Conservation (phyloP, 1,140 invertebrate genomes). For the Laupala kohalensis region DNA sequence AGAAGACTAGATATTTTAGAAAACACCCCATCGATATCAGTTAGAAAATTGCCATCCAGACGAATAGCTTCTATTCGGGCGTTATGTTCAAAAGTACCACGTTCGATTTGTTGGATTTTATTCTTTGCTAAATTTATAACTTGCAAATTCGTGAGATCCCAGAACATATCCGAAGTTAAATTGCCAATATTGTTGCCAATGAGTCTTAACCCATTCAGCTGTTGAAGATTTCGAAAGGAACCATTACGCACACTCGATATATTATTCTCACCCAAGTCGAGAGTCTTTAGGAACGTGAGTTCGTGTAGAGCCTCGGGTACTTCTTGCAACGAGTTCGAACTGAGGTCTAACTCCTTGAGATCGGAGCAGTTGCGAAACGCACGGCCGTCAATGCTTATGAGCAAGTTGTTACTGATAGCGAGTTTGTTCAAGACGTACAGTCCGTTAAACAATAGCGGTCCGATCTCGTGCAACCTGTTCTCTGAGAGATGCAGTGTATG, state of each 20-base stretch:
- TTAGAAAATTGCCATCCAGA: conserved; percentile 72
- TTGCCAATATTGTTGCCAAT: conserved; percentile 80
- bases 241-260: conserved; percentile 66
- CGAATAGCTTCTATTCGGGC: conserved; percentile 66
- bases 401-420: conserved; percentile 69
- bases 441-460: conserved; percentile 69
- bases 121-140: conserved; percentile 78
- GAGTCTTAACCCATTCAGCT: conserved; percentile 67
- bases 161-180: conserved; percentile 70
- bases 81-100: conserved; percentile 68
- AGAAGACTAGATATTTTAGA: conserved; percentile 62
- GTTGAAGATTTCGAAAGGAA: conserved; percentile 68
- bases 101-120: conserved; percentile 68
- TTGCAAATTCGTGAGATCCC: conserved; percentile 66
- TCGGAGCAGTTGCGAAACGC: conserved; percentile 85
- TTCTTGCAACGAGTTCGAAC: conserved; percentile 64
- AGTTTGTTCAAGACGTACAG: conserved; percentile 70
- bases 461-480: conserved; percentile 67
- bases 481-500: conserved; percentile 74
- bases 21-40: conserved; percentile 76
- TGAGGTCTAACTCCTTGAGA: conserved; percentile 78
- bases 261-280: conserved; percentile 78
- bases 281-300: conserved; percentile 65
- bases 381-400: conserved; percentile 62
- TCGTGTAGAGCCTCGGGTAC: conserved; percentile 73